Evolutionary conservation across 2,888 invertebrate genomes (phyloP).

Genomic region (Melangyna quadrimaculata): DNA sequence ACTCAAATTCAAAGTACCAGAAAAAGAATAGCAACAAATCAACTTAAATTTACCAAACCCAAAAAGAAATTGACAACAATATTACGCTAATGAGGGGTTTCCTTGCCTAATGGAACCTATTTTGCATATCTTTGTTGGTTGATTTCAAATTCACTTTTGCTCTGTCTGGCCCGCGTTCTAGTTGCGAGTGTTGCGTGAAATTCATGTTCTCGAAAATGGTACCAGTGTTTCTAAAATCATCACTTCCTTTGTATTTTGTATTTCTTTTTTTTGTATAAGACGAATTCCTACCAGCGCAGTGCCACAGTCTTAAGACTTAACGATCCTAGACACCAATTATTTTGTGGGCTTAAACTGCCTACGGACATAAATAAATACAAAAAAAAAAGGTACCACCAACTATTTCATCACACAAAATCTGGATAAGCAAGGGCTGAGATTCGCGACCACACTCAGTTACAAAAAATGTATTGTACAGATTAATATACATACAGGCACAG

Average conservation of each 20-base stretch:
- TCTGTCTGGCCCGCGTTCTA: neutral
- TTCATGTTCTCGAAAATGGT: neutral
- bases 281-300: too few relatives aligned
- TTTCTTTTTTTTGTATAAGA: too few relatives aligned
- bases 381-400: too few relatives aligned
- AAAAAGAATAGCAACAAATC: conserved; percentile 17
- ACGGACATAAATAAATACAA: too few relatives aligned
- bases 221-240: neutral
- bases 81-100: conserved; percentile 52
- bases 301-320: too few relatives aligned
- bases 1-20: neutral
- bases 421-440: too few relatives aligned
- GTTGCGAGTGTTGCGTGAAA: conserved; percentile 20
- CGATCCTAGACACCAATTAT: too few relatives aligned
- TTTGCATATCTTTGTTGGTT: conserved; percentile 54
- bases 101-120: conserved; percentile 43
- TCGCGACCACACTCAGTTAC: too few relatives aligned
- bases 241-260: neutral
- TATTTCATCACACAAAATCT: too few relatives aligned
- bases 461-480: too few relatives aligned
- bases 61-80: conserved; percentile 61
- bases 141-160: conserved; percentile 37
- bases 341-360: too few relatives aligned
- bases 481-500: too few relatives aligned
- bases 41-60: conserved; percentile 42